These are phyloP conservation scores for Ceratina calcarata DNA, from an alignment of 1,140 invertebrate genomes.

Conservation along the genomic window DNA sequence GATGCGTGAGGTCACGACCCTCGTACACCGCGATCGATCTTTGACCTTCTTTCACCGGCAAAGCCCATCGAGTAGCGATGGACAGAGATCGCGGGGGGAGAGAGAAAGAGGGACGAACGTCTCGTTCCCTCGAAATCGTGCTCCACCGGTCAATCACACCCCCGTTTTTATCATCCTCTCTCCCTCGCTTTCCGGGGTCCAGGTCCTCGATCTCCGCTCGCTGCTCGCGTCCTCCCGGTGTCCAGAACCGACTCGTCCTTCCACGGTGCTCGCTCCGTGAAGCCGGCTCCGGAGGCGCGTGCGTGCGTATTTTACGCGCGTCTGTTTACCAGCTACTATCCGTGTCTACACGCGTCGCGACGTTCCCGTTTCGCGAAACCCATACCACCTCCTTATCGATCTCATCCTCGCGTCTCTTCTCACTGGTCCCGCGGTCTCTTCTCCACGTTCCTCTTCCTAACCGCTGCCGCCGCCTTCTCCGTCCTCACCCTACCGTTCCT, in stretches of 20 bases:
- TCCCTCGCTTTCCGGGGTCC: not conserved
- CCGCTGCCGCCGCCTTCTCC: not conserved
- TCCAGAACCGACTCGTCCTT: constrained; percentile 10
- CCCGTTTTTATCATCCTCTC: no score
- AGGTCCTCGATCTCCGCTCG: constrained; percentile 5
- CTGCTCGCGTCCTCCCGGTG: constrained; percentile 15
- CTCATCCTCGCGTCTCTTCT: constrained; percentile 55
- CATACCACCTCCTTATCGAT: constrained; percentile 54
- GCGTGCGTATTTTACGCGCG: constrained; percentile 40
- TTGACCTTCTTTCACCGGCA: constrained; percentile 68
- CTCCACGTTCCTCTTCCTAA: constrained; percentile 1
- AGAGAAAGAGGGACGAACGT: constrained; percentile 46
- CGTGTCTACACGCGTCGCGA: constrained; percentile 32
- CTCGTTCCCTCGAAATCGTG: constrained; percentile 19
- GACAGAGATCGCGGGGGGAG: constrained; percentile 62
- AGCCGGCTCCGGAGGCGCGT: constrained; percentile 19
- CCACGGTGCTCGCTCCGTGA: not conserved
- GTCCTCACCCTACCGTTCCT: not conserved
- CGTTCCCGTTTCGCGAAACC: constrained; percentile 49
- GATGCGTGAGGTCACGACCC: constrained; percentile 64
- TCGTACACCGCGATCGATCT: constrained; percentile 70
- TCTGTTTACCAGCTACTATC: constrained; percentile 30
- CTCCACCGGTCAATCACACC: not conserved
- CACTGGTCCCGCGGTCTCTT: constrained; percentile 35
- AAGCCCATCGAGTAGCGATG: constrained; percentile 58